These are phyloP conservation scores for Rhodeus uyekii DNA, from an alignment of 2,797 vertebrate genomes.

Conservation along the genomic window DNA sequence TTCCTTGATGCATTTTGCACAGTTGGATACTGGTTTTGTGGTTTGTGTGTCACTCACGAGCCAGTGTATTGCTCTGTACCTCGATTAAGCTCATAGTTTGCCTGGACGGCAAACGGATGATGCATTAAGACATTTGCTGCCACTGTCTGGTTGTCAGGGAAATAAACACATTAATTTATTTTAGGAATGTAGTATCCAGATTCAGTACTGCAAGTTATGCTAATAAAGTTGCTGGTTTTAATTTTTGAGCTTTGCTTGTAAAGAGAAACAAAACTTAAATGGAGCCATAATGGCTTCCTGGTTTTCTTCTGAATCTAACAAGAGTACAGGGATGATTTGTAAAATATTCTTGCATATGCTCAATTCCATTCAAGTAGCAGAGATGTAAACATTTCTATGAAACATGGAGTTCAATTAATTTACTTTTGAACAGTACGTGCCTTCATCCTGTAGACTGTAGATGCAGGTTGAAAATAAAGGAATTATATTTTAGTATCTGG, in stretches of 20 bases:
- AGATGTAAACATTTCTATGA: constrained; percentile 44
- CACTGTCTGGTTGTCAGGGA: constrained; percentile 62
- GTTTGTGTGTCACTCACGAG: constrained; percentile 5
- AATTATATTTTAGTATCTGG: constrained; percentile 72
- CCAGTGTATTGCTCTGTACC: constrained; percentile 19
- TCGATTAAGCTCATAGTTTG: constrained; percentile 37
- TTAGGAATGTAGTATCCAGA: constrained; percentile 56
- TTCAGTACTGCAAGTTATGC: constrained; percentile 69
- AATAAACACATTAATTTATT: constrained; percentile 73
- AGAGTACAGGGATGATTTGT: constrained; percentile 24
- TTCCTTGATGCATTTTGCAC: constrained; percentile 47
- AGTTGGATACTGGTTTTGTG: constrained; percentile 25
- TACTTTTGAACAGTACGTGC: constrained; percentile 73
- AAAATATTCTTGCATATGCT: constrained; percentile 13
- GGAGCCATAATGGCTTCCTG: constrained; percentile 8
- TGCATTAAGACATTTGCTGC: constrained; percentile 49
- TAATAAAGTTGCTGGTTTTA: constrained; percentile 21
- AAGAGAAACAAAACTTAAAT: constrained; percentile 6
- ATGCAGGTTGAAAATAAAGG: constrained; percentile 73
- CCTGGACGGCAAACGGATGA: constrained; percentile 10
- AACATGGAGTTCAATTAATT: constrained; percentile 48
- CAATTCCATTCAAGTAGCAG: constrained; percentile 17
- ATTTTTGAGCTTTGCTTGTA: constrained; percentile 26
- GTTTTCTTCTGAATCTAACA: constrained; percentile 21
- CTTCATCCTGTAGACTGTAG: constrained; percentile 74